phyloP scores from a whole-genome alignment of 2,113 vertebrate species.

The Lontra canadensis region DNA sequence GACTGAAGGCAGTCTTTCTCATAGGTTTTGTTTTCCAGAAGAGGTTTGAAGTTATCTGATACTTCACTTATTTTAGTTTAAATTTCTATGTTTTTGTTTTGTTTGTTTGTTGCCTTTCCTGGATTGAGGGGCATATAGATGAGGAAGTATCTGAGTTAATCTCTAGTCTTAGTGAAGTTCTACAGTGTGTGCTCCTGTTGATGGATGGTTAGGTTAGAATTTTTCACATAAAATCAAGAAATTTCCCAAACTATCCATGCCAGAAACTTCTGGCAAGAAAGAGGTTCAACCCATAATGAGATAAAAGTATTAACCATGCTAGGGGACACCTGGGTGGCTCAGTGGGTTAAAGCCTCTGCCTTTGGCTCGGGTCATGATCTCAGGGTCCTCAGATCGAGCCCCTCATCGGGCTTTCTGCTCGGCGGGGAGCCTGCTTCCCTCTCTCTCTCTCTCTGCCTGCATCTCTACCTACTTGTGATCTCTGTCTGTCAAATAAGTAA shows the following conservation, averaged over 20 bases:
- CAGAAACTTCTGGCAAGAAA: background rate
- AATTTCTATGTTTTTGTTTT: background rate
- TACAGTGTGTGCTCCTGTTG: too few relatives aligned
- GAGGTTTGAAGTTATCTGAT: background rate
- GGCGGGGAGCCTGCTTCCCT: too few relatives aligned
- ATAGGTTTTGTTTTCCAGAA: background rate
- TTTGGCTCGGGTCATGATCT: too few relatives aligned
- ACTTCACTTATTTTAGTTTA: background rate
- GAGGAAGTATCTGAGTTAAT: background rate
- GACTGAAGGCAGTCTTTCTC: background rate
- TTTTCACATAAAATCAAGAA: background rate
- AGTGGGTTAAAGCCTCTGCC: too few relatives aligned
- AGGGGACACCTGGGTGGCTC: too few relatives aligned
- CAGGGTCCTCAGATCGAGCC: too few relatives aligned
- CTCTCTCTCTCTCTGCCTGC: too few relatives aligned
- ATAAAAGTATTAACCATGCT: background rate
- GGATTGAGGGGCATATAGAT: background rate
- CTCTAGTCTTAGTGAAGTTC: background rate
- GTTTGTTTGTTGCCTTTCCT: background rate
- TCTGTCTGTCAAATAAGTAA: too few relatives aligned
- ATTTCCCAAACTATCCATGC: background rate
- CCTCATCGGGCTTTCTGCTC: too few relatives aligned
- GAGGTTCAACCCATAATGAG: background rate
- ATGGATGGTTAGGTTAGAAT: background rate
- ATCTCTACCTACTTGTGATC: too few relatives aligned